phyloP scores from a whole-genome alignment of 2,113 vertebrate genomes.

The Seriola rivoliana region DNA sequence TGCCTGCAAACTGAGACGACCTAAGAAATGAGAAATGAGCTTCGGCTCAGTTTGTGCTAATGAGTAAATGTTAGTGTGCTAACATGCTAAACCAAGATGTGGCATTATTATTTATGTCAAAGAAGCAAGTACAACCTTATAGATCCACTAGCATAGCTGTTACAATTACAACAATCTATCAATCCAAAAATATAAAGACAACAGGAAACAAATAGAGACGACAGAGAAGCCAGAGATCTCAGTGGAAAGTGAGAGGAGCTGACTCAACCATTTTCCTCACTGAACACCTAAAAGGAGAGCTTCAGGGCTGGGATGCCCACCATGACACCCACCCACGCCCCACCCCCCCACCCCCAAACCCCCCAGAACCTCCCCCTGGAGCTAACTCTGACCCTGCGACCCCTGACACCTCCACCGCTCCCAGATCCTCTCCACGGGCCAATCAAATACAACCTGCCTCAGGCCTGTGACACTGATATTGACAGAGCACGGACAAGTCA shows the following conservation, averaged over 20 bases:
- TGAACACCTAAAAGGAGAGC: constrained; percentile 49
- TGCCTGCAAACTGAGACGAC: neutral
- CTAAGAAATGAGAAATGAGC: neutral
- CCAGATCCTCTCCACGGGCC: constrained; percentile 65
- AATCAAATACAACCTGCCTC: constrained; percentile 54
- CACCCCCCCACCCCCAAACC: neutral
- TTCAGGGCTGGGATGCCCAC: constrained; percentile 28
- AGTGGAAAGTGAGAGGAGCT: constrained; percentile 52
- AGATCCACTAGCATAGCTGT: neutral
- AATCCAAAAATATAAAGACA: constrained; percentile 25
- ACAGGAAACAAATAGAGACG: neutral
- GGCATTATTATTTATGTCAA: neutral
- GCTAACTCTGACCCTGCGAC: constrained; percentile 65
- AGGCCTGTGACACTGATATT: constrained; percentile 53
- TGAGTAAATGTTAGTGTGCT: neutral
- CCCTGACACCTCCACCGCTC: constrained; percentile 74
- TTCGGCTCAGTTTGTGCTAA: neutral
- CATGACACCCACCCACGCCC: constrained; percentile 37
- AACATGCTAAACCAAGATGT: neutral
- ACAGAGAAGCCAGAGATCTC: constrained; percentile 16
- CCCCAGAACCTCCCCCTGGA: constrained; percentile 43
- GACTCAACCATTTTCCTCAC: constrained; percentile 36
- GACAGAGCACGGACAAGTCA: constrained; percentile 46
- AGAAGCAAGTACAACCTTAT: neutral
- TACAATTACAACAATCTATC: constrained; percentile 17